A percentile compares a stretch with the other conserved stretches of the same genome.
These are phyloP conservation scores for Aphyosemion australe DNA, from an alignment of 2,113 vertebrate genomes.

Conservation along the genomic window DNA sequence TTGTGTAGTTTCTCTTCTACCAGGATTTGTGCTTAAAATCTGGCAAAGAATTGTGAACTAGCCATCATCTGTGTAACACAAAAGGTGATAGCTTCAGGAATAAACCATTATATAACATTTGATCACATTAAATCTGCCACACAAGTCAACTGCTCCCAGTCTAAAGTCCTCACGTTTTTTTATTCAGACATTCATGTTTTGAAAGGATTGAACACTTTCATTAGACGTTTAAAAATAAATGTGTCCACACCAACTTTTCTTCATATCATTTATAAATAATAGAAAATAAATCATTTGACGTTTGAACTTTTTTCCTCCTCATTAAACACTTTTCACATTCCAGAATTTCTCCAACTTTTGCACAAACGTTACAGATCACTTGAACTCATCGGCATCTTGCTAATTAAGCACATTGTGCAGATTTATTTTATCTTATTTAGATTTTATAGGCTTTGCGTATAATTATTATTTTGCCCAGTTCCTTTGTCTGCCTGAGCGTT, in stretches of 20 bases:
- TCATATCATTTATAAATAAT: not conserved
- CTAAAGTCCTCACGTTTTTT: not conserved
- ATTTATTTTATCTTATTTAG: slow-evolving; percentile 32
- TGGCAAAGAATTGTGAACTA: no score
- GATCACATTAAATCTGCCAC: no score
- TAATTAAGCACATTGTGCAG: slow-evolving; percentile 48
- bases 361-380: slow-evolving; percentile 51
- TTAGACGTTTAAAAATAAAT: no score
- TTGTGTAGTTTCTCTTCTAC: no score
- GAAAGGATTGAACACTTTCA: no score
- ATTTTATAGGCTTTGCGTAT: slow-evolving; percentile 20
- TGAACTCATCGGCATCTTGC: slow-evolving; percentile 22
- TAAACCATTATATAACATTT: no score
- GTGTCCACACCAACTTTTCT: not conserved
- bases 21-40: no score
- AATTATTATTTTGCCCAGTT: slow-evolving; percentile 37
- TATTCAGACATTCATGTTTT: not conserved
- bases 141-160: no score
- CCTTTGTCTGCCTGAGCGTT: slow-evolving; percentile 9
- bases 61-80: no score
- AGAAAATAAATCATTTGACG: not conserved
- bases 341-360: slow-evolving; percentile 23
- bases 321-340: slow-evolving; percentile 4
- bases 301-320: not conserved
- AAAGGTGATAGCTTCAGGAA: no score